phyloP scores from a whole-genome alignment of 2,113 vertebrate genomes.

The Bujurquina vittata region DNA sequence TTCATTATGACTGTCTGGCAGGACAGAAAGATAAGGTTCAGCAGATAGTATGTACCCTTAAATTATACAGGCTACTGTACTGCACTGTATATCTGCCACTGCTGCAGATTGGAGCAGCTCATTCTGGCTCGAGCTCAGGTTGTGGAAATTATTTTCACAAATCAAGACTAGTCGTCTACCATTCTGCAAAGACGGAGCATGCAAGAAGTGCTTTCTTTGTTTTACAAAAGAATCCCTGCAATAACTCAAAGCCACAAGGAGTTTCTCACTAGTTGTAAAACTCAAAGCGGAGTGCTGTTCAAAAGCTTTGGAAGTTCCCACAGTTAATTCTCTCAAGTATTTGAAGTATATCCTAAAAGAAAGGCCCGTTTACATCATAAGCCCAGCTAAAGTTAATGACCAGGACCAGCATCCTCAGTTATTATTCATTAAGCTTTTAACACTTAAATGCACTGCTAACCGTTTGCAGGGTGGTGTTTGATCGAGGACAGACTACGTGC shows the following conservation, averaged over 20 bases:
- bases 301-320: constrained; percentile 10
- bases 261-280: not conserved
- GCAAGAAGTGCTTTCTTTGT: not conserved
- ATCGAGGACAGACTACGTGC: not conserved
- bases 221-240: not conserved
- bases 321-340: not conserved
- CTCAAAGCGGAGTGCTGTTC: not conserved
- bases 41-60: constrained; percentile 27
- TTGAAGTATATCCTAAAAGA: constrained; percentile 5
- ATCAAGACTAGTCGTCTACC: not conserved
- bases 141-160: constrained; percentile 15
- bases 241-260: not conserved
- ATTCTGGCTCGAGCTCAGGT: not conserved
- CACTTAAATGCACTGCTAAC: not conserved
- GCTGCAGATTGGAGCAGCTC: not conserved
- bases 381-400: not conserved
- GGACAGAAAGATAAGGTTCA: constrained; percentile 44
- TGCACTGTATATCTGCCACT: not conserved
- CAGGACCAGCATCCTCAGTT: not conserved
- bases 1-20: constrained; percentile 66
- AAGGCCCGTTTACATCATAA: not conserved
- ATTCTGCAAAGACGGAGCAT: not conserved
- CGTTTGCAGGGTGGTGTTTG: not conserved
- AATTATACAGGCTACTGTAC: not conserved
- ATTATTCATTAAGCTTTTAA: not conserved